Evolutionary conservation across 2,113 vertebrate species (phyloP), one percentile per base, ranked within the genome.

Genomic region (Corythornis madagascariensis): DNA sequence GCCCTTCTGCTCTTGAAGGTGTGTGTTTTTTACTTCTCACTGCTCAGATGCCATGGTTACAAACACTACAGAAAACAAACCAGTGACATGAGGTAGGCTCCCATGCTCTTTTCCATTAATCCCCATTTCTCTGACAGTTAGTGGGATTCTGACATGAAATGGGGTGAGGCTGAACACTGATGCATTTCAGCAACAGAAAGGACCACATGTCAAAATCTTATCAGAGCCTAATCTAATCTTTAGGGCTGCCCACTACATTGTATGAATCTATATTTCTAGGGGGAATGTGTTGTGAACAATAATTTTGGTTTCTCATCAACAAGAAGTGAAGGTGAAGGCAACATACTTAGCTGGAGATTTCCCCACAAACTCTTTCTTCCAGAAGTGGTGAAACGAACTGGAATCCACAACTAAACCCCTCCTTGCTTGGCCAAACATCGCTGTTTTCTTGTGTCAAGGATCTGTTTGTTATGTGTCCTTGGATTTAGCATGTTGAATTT

Each of bases 11-110:
- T 83, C 18, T 16, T 33, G 55, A 28, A 84, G 78, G 50, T 79
- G 48, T 1, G 0, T 71, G 63, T 47, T 12, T 64, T 83, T 38
- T 78, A 33, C 85, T 79, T 85, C 19, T 43, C 3, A 8, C 86
- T 79, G 84, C 75, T 85, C 71, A 57, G 71, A 52, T 76, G 92
- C 83, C 33, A n/a, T 89, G 85, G 93, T 71, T 79, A 92, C 94
- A 53, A 55, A 56, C 53, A 9, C 78, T 33, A 28, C 3, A 5
- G 92, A 47, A 92, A 89, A 83, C 79, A 92, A 83, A 43, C 21
- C 47, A 8, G 2, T 2, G 86, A 67, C 35, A 59, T 31, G 24
- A 82, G 84, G 42, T 63, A 56, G 78, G 59, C n/a, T 72, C 47
- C 53, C 8, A 35, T 1, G 3, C 31, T 55, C 1, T 9, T 42